Evolutionary conservation across 2,888 invertebrate genomes (phyloP), one percentile per base, ranked within the genome.

Genomic region (Apeira syringaria): DNA sequence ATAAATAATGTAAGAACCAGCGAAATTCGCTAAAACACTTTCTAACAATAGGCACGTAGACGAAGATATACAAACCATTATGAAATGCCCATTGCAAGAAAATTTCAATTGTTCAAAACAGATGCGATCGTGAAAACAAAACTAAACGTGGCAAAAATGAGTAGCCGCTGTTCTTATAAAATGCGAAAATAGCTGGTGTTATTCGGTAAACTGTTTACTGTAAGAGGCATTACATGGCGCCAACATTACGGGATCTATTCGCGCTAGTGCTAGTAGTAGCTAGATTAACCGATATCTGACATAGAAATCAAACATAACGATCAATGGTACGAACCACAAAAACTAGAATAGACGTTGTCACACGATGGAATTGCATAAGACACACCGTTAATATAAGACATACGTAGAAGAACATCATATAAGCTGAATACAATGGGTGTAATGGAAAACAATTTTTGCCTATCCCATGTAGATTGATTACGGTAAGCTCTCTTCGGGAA

Each of bases 401-500:
- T n/a, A n/a, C n/a, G n/a, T n/a, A 31, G 35, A 61, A 68, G 59
- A 62, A 57, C 61, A 59, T n/a, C 59, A 60, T 67, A 62, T 62
- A 66, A n/a, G 48, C 45, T 57, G 61, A 64, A 80, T 67, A 80
- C 78, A 80, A 80, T 80, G 59, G 73, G 52, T 58, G 55, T 40
- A 66, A 61, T 69, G 72, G 71, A 74, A 74, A 76, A 25, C 31
- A n/a, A 51, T 47, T 53, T 50, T 53, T 51, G 44, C 44, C 34
- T 22, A 37, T 43, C 28, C 41, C 37, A 9, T 15, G 26, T 65
- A 61, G 67, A 61, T 48, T 64, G 73, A 74, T 79, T 78, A 81
- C 78, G 77, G 78, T 75, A 78, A 80, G 66, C 63, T 69, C 62
- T 70, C n/a, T n/a, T n/a, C n/a, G n/a, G n/a, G n/a, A n/a, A n/a